These are phyloP conservation scores for Herminia tarsipennalis DNA, from an alignment of 2,888 invertebrate species.

Conservation along the genomic window DNA sequence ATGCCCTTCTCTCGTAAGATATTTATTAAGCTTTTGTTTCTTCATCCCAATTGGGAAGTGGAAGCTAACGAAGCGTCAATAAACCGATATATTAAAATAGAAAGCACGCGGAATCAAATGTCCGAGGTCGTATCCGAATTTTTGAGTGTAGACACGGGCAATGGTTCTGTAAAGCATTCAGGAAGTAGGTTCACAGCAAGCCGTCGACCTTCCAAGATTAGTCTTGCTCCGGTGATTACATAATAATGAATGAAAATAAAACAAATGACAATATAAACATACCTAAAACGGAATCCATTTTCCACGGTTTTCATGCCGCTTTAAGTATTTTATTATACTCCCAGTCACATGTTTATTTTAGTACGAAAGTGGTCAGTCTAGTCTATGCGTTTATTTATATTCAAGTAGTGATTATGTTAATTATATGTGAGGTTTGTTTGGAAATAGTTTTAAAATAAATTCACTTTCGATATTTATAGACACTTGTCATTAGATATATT, in stretches of 20 bases:
- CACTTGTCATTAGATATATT: no score
- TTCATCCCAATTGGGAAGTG: conserved; percentile 14
- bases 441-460: conserved; percentile 3
- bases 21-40: conserved; percentile 19
- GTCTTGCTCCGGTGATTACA: conserved; percentile 57
- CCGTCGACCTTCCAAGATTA: conserved; percentile 65
- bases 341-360: conserved; percentile 10
- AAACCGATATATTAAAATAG: conserved; percentile 35
- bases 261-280: conserved; percentile 29
- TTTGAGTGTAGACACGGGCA: conserved; percentile 23
- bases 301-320: conserved; percentile 26
- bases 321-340: conserved; percentile 12
- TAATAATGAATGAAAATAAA: conserved; percentile 36
- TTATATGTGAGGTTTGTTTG: conserved; percentile 22
- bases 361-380: conserved; percentile 53
- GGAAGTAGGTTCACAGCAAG: conserved; percentile 56
- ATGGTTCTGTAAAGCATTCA: conserved; percentile 24
- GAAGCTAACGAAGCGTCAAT: conserved; percentile 15
- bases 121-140: conserved; percentile 46
- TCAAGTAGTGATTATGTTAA: conserved; percentile 23
- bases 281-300: conserved; percentile 34
- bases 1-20: conserved; percentile 18
- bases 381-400: conserved; percentile 28
- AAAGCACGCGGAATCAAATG: conserved; percentile 35
- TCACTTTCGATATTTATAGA: no score